phyloP scores from a whole-genome alignment of 2,888 invertebrate species.

The Danaus chrysippus region DNA sequence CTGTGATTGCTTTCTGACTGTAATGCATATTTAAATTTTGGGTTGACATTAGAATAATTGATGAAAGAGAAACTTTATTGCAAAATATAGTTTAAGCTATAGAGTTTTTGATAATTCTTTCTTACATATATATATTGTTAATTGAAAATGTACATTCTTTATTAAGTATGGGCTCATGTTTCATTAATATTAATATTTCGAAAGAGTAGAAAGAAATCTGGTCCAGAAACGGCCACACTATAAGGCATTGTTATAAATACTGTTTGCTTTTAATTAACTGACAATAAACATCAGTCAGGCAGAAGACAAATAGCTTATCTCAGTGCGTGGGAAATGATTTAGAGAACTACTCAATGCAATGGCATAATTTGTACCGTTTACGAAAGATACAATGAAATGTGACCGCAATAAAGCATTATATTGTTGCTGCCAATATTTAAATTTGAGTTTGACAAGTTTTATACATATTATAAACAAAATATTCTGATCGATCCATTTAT shows the following conservation, averaged over 20 bases:
- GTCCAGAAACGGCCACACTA: background rate
- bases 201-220: background rate
- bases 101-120: background rate
- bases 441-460: conserved; percentile 12
- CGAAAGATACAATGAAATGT: conserved; percentile 31
- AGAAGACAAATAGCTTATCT: conserved; percentile 38
- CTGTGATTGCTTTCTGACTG: conserved; percentile 52
- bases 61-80: background rate
- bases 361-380: conserved; percentile 32
- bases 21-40: conserved; percentile 4
- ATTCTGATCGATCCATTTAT: conserved; percentile 14
- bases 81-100: background rate
- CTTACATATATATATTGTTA: background rate
- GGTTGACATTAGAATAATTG: conserved; percentile 42
- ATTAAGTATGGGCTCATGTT: background rate
- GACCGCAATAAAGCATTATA: conserved; percentile 19
- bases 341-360: conserved; percentile 40
- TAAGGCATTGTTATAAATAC: conserved; percentile 21
- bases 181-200: too few species aligned
- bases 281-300: conserved; percentile 44
- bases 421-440: conserved; percentile 19
- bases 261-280: conserved; percentile 74
- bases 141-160: background rate
- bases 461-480: conserved; percentile 3
- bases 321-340: conserved; percentile 64